Evolutionary conservation across 2,888 invertebrate species (phyloP).

Genomic region (Teleogryllus oceanicus): DNA sequence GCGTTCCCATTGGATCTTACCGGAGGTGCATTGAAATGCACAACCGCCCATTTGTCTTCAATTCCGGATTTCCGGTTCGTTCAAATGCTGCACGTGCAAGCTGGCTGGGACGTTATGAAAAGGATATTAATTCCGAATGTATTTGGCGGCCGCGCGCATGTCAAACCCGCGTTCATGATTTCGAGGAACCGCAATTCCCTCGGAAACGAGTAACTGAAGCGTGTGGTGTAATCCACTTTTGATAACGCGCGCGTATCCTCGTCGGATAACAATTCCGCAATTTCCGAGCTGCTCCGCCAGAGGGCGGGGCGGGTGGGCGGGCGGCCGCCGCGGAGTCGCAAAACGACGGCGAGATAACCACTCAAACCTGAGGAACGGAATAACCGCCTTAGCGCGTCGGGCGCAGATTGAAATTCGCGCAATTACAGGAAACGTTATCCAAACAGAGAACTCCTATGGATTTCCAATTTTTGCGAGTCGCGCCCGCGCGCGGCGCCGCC

Average conservation of each 20-base stretch:
- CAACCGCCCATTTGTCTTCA: no score
- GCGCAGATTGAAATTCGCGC: background rate
- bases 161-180: no score
- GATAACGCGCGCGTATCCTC: background rate
- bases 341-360: background rate
- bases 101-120: no score
- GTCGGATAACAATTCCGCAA: background rate
- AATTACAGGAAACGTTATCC: background rate
- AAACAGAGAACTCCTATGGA: background rate
- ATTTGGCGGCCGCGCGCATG: no score
- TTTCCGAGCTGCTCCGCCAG: background rate
- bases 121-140: no score
- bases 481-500: background rate
- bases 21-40: no score
- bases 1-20: no score
- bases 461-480: background rate
- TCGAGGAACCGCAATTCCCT: no score
- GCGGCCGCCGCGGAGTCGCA: background rate
- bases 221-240: no score
- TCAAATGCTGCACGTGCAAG: no score
- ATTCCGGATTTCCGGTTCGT: no score
- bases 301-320: background rate
- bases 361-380: background rate
- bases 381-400: background rate
- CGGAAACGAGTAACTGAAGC: no score